Conservation (phyloP, 2,113 vertebrate species). For the Bos taurus region DNA sequence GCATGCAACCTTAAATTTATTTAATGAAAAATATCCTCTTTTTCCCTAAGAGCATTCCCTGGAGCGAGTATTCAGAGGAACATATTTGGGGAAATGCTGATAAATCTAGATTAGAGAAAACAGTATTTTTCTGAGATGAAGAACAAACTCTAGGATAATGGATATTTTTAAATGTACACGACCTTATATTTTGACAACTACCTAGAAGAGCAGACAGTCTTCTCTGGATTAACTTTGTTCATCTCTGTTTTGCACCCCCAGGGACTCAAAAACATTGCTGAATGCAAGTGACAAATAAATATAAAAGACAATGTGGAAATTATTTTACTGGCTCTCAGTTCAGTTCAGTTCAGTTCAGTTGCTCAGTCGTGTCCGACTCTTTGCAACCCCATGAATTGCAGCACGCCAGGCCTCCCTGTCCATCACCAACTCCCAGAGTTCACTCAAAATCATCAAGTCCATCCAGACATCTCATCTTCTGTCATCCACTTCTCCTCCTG, state of each 20-base stretch:
- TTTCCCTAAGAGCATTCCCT: background rate
- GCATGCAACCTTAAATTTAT: background rate
- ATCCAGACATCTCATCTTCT: too few relatives aligned
- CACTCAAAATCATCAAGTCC: too few relatives aligned
- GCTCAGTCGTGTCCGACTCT: rapidly evolving
- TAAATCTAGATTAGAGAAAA: background rate
- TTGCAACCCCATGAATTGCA: too few relatives aligned
- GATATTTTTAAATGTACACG: background rate
- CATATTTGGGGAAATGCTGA: background rate
- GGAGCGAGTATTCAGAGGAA: background rate
- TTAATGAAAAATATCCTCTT: background rate
- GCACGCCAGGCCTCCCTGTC: too few relatives aligned
- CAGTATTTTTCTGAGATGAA: background rate
- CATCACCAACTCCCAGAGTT: too few relatives aligned
- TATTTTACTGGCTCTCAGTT: background rate
- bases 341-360: too few relatives aligned
- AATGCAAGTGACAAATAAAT: background rate
- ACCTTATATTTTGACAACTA: background rate
- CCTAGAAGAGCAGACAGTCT: background rate
- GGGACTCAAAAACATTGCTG: background rate
- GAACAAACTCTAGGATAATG: background rate
- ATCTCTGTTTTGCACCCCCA: background rate
- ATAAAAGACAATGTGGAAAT: background rate
- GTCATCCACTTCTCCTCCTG: too few relatives aligned
- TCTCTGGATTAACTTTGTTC: conserved; percentile 16